Conservation (phyloP, 2,797 vertebrate genomes). For the Potorous gilbertii region DNA sequence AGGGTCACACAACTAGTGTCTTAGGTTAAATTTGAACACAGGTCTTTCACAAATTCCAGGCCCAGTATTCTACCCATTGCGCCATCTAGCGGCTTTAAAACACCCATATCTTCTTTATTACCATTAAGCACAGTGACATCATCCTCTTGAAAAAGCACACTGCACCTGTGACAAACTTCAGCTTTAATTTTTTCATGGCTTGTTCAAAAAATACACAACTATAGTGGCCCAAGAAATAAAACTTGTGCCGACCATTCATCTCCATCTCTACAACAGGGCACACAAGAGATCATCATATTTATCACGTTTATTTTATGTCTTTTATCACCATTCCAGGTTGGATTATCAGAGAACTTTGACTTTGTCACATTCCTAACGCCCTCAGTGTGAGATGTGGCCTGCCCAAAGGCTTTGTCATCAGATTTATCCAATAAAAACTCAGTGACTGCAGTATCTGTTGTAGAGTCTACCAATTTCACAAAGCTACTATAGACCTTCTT, state of each 20-base stretch:
- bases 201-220: slow-evolving; percentile 96
- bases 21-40: background rate
- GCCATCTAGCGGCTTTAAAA: too few relatives aligned
- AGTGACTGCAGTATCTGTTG: slow-evolving; percentile 95
- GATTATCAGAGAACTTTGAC: slow-evolving; percentile 93
- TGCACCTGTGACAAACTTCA: slow-evolving; percentile 98
- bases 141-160: slow-evolving; percentile 89
- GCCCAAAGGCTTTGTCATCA: slow-evolving; percentile 90
- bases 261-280: slow-evolving; percentile 96
- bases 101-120: too few relatives aligned
- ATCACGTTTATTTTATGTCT: slow-evolving; percentile 92
- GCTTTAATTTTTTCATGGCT: slow-evolving; percentile 96
- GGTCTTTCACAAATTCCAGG: background rate
- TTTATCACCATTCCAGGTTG: slow-evolving; percentile 94
- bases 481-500: slow-evolving; percentile 92
- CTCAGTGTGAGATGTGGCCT: slow-evolving; percentile 92
- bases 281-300: slow-evolving; percentile 92
- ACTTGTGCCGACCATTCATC: slow-evolving; percentile 98
- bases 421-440: slow-evolving; percentile 96
- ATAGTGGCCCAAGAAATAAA: slow-evolving; percentile 93
- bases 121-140: slow-evolving; percentile 85
- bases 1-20: background rate
- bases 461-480: slow-evolving; percentile 96
- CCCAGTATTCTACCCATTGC: background rate
- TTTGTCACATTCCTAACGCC: slow-evolving; percentile 96